Percentiles rank a stretch among this genome's conserved stretches.
phyloP scores from a whole-genome alignment of 2,888 invertebrate species.

The Euzophera pinguis region DNA sequence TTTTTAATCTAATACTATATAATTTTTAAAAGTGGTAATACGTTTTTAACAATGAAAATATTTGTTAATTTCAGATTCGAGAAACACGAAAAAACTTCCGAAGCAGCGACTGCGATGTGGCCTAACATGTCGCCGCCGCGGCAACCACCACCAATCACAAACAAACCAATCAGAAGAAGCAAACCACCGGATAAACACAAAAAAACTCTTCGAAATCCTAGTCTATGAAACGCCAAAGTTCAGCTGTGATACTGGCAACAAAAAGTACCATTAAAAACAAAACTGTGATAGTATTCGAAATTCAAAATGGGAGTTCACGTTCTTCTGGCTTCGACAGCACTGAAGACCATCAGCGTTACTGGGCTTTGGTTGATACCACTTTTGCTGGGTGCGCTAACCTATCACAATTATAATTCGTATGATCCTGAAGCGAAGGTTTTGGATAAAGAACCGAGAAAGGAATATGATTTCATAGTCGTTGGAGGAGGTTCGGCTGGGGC shows the following conservation, averaged over 20 bases:
- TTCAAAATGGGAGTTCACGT: conserved; percentile 85
- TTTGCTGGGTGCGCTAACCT: conserved; percentile 89
- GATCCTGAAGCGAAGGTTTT: conserved; percentile 90
- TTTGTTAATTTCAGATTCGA: conserved; percentile 46
- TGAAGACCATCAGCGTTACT: conserved; percentile 88
- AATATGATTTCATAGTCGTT: conserved; percentile 91
- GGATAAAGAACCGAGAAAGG: conserved; percentile 84
- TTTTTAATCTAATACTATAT: no score
- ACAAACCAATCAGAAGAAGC: conserved; percentile 56
- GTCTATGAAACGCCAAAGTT: conserved; percentile 44
- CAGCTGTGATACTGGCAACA: conserved; percentile 34
- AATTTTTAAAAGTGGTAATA: background rate
- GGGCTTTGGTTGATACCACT: conserved; percentile 92
- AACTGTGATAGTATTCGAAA: conserved; percentile 27
- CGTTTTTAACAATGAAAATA: conserved; percentile 8
- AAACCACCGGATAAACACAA: conserved; percentile 65
- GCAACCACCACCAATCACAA: conserved; percentile 39
- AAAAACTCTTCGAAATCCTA: conserved; percentile 32
- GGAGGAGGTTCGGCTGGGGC: conserved; percentile 95
- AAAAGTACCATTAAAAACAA: conserved; percentile 24
- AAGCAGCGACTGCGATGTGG: conserved; percentile 42
- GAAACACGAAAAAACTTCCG: conserved; percentile 24
- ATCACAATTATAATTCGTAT: conserved; percentile 87
- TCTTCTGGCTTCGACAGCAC: conserved; percentile 86
- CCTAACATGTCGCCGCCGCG: conserved; percentile 60